Evolutionary conservation across 2,888 invertebrate species (phyloP).

Genomic region (Pemphredon lugubris): DNA sequence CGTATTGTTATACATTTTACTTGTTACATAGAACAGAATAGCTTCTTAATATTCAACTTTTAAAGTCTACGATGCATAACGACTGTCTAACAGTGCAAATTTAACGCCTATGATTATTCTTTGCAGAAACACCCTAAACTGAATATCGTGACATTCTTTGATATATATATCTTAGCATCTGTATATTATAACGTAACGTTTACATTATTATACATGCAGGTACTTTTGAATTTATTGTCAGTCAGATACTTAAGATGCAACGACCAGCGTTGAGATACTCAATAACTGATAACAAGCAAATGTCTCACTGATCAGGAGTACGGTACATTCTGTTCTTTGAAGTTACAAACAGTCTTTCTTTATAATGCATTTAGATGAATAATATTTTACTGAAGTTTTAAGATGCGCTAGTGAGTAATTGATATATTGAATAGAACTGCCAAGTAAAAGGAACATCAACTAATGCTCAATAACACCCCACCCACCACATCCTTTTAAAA

Average conservation of each 20-base stretch:
- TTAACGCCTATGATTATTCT: constrained; percentile 57
- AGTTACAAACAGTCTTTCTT: constrained; percentile 46
- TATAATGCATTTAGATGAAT: constrained; percentile 45
- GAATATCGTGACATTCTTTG: constrained; percentile 65
- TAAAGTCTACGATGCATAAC: constrained; percentile 11
- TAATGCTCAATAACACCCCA: constrained; percentile 75
- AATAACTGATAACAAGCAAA: constrained; percentile 27
- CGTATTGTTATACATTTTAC: constrained; percentile 18
- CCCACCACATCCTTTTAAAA: constrained; percentile 40
- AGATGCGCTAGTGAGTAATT: constrained; percentile 67
- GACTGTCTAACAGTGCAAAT: neutral
- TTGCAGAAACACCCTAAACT: constrained; percentile 57
- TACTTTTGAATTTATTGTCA: constrained; percentile 44
- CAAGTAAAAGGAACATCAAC: constrained; percentile 72
- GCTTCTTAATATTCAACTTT: constrained; percentile 26
- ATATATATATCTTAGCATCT: constrained; percentile 59
- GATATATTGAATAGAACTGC: constrained; percentile 76
- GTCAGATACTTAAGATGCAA: constrained; percentile 53
- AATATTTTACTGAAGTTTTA: constrained; percentile 47
- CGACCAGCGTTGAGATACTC: constrained; percentile 44
- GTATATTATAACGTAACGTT: constrained; percentile 55
- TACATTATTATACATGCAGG: constrained; percentile 32
- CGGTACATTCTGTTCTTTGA: constrained; percentile 43
- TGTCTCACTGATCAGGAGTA: constrained; percentile 45
- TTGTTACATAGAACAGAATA: neutral